Conservation (phyloP, 1,140 invertebrate genomes). For the Rhopalosiphum maidis region DNA sequence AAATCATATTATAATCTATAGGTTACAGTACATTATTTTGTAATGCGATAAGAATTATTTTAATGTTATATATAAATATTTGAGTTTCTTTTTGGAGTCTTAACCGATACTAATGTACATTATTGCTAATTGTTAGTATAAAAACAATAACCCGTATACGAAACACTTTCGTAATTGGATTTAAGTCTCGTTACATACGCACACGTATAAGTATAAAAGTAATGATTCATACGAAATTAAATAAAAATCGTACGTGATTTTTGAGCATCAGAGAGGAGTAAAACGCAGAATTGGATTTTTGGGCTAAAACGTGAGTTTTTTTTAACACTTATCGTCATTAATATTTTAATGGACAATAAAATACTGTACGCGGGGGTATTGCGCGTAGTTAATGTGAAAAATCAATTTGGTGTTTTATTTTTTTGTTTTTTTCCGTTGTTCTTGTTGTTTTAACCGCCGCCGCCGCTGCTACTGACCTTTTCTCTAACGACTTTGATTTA, state of each 20-base stretch:
- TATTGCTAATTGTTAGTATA: too few relatives aligned
- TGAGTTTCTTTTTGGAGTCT: background rate
- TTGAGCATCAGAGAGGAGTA: background rate
- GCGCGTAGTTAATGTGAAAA: background rate
- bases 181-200: background rate
- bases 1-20: background rate
- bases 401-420: constrained; percentile 8
- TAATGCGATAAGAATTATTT: background rate
- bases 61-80: background rate
- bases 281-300: background rate
- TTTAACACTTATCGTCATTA: background rate
- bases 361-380: background rate
- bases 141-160: background rate
- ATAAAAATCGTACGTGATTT: background rate
- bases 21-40: background rate
- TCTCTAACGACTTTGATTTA: background rate
- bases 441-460: background rate
- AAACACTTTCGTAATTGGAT: background rate
- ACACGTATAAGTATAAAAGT: background rate
- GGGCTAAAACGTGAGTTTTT: background rate
- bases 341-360: background rate
- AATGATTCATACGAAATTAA: background rate
- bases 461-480: background rate
- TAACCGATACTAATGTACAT: too few relatives aligned
- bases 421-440: background rate